Percentiles rank a stretch among this genome's conserved stretches.
Conservation (phyloP, 2,888 invertebrate species). For the Heliconius aoede region DNA sequence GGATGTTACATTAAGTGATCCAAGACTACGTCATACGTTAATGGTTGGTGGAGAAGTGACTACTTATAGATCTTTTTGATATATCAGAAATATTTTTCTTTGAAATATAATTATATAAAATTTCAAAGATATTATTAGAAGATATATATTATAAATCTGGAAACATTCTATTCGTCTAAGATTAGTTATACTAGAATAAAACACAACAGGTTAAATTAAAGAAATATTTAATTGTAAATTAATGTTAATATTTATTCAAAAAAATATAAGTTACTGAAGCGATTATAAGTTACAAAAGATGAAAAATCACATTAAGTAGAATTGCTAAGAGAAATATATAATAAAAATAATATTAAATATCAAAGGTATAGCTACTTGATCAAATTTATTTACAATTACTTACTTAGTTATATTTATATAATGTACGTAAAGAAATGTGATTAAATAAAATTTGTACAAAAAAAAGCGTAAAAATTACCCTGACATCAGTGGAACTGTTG, state of each 20-base stretch:
- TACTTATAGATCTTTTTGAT: neutral
- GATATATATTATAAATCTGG: neutral
- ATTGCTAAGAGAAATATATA: neutral
- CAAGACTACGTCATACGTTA: neutral
- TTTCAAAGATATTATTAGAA: no score
- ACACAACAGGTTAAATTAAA: neutral
- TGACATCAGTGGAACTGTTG: slow-evolving; percentile 26
- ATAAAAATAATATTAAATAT: neutral
- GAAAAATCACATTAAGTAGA: slow-evolving; percentile 4
- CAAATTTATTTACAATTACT: neutral
- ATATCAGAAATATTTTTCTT: neutral
- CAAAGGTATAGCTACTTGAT: neutral
- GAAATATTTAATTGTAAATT: neutral
- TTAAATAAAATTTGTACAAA: neutral
- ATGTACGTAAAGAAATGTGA: neutral
- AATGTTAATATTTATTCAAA: neutral
- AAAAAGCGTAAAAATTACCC: slow-evolving; percentile 22
- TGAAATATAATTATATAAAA: no score
- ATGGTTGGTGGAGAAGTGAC: neutral
- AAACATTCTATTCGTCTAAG: neutral
- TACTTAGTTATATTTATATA: neutral
- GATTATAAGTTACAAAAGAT: no score
- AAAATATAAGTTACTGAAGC: neutral
- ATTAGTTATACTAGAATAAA: neutral
- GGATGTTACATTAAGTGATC: neutral